phyloP scores from a whole-genome alignment of 2,888 invertebrate genomes.

The Drosophila imparisetae region DNA sequence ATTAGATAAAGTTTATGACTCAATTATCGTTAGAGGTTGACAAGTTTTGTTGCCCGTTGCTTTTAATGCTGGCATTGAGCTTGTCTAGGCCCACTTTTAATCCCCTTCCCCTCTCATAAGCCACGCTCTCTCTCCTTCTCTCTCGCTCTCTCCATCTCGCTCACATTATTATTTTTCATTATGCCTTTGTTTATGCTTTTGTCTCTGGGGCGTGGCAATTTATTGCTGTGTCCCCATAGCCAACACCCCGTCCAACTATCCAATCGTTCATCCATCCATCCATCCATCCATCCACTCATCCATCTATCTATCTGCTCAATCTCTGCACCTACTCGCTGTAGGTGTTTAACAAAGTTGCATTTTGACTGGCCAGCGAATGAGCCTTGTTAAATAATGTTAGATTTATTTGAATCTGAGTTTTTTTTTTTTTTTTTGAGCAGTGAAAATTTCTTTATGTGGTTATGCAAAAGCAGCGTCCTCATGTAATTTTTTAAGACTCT shows the following conservation, averaged over 20 bases:
- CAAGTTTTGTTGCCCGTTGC: slow-evolving; percentile 66
- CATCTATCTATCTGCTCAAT: slow-evolving; percentile 37
- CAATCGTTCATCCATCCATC: slow-evolving; percentile 6
- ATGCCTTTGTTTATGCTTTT: slow-evolving; percentile 35
- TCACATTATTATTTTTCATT: slow-evolving; percentile 30
- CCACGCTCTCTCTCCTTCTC: not conserved
- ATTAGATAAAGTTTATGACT: slow-evolving; percentile 79
- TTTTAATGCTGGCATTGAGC: slow-evolving; percentile 73
- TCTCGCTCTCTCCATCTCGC: slow-evolving; percentile 6
- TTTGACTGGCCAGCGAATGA: slow-evolving; percentile 40
- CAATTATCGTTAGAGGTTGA: slow-evolving; percentile 76
- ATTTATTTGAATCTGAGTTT: slow-evolving; percentile 2
- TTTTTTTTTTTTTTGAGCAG: not conserved
- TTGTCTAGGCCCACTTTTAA: not conserved
- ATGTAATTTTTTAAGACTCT: not conserved
- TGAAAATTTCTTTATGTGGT: slow-evolving; percentile 10
- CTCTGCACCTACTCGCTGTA: slow-evolving; percentile 34
- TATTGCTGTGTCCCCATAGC: slow-evolving; percentile 36
- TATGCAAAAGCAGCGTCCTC: slow-evolving; percentile 1
- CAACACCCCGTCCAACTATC: slow-evolving; percentile 10
- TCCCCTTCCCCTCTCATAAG: not conserved
- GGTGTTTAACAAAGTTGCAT: slow-evolving; percentile 44
- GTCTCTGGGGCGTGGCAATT: slow-evolving; percentile 56
- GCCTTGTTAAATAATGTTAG: slow-evolving; percentile 16
- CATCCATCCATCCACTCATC: slow-evolving; percentile 10